A percentile compares a stretch with the other conserved stretches of the same genome.
These are phyloP conservation scores for Castor canadensis DNA, from an alignment of 2,113 vertebrate genomes.

Conservation along the genomic window DNA sequence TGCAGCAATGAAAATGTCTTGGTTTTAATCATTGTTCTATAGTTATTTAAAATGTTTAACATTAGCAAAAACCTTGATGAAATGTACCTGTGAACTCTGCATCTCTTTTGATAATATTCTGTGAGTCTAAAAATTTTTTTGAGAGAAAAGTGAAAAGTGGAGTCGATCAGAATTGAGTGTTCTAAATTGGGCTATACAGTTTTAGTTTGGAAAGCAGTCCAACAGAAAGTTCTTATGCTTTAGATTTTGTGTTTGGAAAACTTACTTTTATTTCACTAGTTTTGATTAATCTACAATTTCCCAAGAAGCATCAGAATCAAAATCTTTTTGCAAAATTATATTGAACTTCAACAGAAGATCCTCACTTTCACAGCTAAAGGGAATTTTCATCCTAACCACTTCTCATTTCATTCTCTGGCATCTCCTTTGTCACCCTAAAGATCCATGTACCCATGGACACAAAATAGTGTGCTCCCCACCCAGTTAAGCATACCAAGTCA, in stretches of 20 bases:
- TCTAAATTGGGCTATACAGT: background rate
- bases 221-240: background rate
- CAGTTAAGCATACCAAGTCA: fast-evolving
- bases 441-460: no score
- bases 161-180: background rate
- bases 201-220: background rate
- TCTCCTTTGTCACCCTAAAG: no score
- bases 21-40: background rate
- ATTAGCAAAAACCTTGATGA: background rate
- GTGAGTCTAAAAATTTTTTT: background rate
- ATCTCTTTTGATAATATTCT: background rate
- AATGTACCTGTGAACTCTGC: background rate
- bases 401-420: no score
- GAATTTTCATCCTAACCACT: no score
- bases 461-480: no score
- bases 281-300: background rate
- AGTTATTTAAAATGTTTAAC: background rate
- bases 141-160: background rate
- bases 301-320: background rate
- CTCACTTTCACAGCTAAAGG: background rate
- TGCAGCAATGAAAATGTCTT: background rate
- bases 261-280: background rate
- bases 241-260: background rate
- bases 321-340: background rate
- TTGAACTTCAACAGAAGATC: background rate